Evolutionary conservation across 2,797 vertebrate species (phyloP), one percentile per base, ranked within the genome.

Genomic region (Podarcis lilfordi): DNA sequence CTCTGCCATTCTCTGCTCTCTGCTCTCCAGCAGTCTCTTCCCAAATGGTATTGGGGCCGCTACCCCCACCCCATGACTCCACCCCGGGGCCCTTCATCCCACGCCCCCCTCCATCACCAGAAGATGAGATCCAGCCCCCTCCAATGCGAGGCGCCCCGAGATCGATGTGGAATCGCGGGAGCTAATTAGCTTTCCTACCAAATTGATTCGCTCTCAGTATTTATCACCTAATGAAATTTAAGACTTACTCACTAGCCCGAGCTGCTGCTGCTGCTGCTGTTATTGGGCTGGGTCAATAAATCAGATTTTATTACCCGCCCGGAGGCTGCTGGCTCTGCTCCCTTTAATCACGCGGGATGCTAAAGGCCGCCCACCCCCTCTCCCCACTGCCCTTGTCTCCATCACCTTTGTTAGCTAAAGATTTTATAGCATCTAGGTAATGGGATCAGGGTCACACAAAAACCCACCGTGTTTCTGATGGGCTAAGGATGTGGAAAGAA

Each of bases 151-250:
- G 87, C 77, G 89, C 37, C 40, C 17, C 0, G 71, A 89, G 93
- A 93, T 94, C 91, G 17, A 93, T 94, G 92, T 8, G 0, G 86
- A 90, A 88, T 91, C 91, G 75, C 32, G 50, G 86, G 0, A 80
- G 94, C 94, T 96, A 96, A 96, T 96, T 96, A 96, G 96, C 95
- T 96, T 96, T 96, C 91, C 95, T 95, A 96, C 95, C 93, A 95
- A 96, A 96, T 95, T 96, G 96, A 96, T 96, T 94, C 87, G 88
- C 95, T 90, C 95, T 91, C 92, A 80, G 93, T 94, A 96, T 96
- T 96, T 96, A 95, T 96, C 96, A 95, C 94, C 94, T 94, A 89
- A 94, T 96, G 95, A 95, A 96, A 95, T 96, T 94, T 96, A 96
- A 96, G 96, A 95, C 95, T 96, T 82, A 89, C 92, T 95, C 94